phyloP scores from a whole-genome alignment of 1,140 invertebrate species.

The Lordiphosa stackelbergi region DNA sequence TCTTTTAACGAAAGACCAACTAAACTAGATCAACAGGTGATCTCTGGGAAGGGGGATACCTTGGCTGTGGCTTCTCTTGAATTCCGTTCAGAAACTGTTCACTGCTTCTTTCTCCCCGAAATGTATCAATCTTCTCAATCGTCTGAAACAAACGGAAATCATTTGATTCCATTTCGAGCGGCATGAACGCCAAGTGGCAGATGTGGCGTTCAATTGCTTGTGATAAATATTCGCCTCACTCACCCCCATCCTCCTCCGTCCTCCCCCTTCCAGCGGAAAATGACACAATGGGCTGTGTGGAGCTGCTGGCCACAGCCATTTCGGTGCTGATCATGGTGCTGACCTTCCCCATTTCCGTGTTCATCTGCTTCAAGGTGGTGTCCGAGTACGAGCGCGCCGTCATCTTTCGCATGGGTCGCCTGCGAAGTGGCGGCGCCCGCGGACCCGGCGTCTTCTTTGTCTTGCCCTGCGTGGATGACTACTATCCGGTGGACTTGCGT shows the following conservation, averaged over 20 bases:
- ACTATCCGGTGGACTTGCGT: constrained; percentile 91
- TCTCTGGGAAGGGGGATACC: no score
- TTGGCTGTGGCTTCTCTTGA: no score
- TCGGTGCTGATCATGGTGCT: constrained; percentile 88
- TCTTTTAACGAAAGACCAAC: no score
- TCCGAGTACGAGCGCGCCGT: constrained; percentile 92
- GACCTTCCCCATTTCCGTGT: constrained; percentile 90
- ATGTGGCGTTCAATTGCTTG: constrained; percentile 46
- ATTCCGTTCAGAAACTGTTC: no score
- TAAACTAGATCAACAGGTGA: no score
- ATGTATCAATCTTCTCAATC: no score
- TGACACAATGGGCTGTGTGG: constrained; percentile 83
- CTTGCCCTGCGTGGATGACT: constrained; percentile 93
- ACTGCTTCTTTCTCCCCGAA: no score
- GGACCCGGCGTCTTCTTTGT: constrained; percentile 93
- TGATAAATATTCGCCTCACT: constrained; percentile 23
- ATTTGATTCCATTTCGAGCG: not conserved
- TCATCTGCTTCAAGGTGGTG: constrained; percentile 88
- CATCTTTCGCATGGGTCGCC: constrained; percentile 90
- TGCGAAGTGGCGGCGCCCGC: constrained; percentile 79
- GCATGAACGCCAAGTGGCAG: not conserved
- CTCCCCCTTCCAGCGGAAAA: constrained; percentile 77
- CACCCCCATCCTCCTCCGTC: not conserved
- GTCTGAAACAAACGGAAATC: not conserved
- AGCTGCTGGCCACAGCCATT: constrained; percentile 87